Percentiles rank a stretch among this genome's conserved stretches.
phyloP scores from a whole-genome alignment of 2,888 invertebrate genomes.

The Campoletis raptor region DNA sequence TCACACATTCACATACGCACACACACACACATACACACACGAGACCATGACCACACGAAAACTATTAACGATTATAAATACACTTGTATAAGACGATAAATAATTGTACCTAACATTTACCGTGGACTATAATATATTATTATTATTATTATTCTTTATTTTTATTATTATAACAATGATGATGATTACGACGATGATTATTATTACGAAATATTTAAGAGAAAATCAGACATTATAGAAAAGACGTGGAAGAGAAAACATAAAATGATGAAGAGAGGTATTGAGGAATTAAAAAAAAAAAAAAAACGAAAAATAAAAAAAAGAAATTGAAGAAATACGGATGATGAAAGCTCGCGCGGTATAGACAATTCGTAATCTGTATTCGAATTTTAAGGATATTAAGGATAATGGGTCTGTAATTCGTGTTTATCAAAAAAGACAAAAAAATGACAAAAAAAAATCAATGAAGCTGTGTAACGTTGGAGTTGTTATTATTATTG shows the following conservation, averaged over 20 bases:
- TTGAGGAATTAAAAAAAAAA: slow-evolving; percentile 12
- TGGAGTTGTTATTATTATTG: slow-evolving; percentile 58
- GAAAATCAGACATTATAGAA: slow-evolving; percentile 62
- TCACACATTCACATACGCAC: neutral
- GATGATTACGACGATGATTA: slow-evolving; percentile 21
- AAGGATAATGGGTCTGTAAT: slow-evolving; percentile 70
- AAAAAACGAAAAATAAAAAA: slow-evolving; percentile 23
- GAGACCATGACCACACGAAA: slow-evolving; percentile 56
- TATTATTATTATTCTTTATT: slow-evolving; percentile 45
- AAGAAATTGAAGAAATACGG: slow-evolving; percentile 41
- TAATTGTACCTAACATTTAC: slow-evolving; percentile 70
- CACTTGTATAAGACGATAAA: slow-evolving; percentile 69
- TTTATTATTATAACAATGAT: neutral
- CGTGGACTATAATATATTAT: slow-evolving; percentile 67
- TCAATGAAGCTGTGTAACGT: slow-evolving; percentile 64
- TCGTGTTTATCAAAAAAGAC: slow-evolving; percentile 66
- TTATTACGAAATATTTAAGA: slow-evolving; percentile 54
- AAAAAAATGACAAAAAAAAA: slow-evolving; percentile 56
- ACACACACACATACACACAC: slow-evolving; percentile 27
- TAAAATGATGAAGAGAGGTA: slow-evolving; percentile 9
- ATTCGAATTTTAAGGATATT: slow-evolving; percentile 68
- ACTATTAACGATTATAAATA: slow-evolving; percentile 70
- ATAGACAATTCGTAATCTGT: slow-evolving; percentile 67
- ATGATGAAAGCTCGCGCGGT: slow-evolving; percentile 60
- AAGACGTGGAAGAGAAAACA: slow-evolving; percentile 38